phyloP scores from a whole-genome alignment of 2,888 invertebrate species.

The Dynastes hyllus region DNA sequence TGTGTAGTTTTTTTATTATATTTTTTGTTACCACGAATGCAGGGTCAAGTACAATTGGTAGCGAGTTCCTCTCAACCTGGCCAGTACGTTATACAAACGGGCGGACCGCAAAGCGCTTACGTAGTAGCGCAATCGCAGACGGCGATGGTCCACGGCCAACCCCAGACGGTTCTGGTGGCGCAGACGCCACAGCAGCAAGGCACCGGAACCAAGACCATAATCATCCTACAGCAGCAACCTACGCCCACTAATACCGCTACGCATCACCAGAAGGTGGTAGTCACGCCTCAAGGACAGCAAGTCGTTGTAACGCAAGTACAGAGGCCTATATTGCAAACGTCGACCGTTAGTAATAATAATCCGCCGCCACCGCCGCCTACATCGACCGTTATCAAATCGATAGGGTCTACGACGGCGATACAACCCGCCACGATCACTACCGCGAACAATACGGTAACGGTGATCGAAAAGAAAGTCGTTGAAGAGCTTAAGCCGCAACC shows the following conservation, averaged over 20 bases:
- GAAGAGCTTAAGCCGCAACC: conserved; percentile 56
- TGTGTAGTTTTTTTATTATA: too few species aligned
- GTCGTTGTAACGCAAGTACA: conserved; percentile 78
- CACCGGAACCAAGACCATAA: conserved; percentile 80
- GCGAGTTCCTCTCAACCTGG: conserved; percentile 68
- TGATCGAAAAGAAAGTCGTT: conserved; percentile 60
- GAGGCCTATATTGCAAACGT: conserved; percentile 73
- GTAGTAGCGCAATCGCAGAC: conserved; percentile 80
- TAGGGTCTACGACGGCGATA: conserved; percentile 58
- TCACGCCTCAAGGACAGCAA: conserved; percentile 80
- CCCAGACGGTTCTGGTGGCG: conserved; percentile 79
- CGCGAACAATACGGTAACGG: conserved; percentile 58
- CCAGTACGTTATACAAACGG: conserved; percentile 73
- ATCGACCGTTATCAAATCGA: conserved; percentile 63
- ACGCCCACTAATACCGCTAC: conserved; percentile 68
- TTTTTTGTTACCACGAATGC: too few species aligned
- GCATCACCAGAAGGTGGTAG: conserved; percentile 75
- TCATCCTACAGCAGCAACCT: conserved; percentile 78
- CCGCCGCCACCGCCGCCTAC: conserved; percentile 66
- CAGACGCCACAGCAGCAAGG: conserved; percentile 80
- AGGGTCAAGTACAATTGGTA: conserved; percentile 71
- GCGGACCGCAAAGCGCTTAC: conserved; percentile 76
- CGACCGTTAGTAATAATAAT: conserved; percentile 72
- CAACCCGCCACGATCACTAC: conserved; percentile 57
- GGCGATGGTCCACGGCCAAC: conserved; percentile 76